Conservation (phyloP, 2,797 vertebrate species). For the Gymnocypris eckloni region DNA sequence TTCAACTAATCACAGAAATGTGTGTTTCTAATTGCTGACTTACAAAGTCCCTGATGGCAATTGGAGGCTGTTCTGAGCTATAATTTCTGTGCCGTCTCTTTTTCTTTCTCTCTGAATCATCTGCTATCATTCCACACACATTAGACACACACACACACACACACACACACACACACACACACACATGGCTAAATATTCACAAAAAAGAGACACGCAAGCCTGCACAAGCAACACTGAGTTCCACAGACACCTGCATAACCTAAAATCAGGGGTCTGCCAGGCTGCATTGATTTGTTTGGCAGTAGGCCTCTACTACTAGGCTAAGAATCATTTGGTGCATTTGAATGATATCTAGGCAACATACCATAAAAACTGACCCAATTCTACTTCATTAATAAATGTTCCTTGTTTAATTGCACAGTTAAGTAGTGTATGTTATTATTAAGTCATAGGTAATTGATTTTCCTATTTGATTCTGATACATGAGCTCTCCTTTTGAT, state of each 20-base stretch:
- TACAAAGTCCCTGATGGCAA: constrained; percentile 60
- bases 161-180: too few species aligned
- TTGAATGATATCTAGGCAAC: neutral
- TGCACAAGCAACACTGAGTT: neutral
- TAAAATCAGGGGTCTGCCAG: neutral
- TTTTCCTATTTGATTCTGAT: neutral
- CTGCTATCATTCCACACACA: constrained; percentile 26
- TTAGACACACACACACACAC: neutral
- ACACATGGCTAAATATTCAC: neutral
- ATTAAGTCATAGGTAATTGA: neutral
- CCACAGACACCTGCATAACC: constrained; percentile 22
- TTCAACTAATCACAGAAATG: constrained; percentile 56
- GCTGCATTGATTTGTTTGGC: constrained; percentile 16
- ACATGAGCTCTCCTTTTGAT: neutral
- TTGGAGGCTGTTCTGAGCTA: constrained; percentile 47
- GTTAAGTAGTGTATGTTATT: neutral
- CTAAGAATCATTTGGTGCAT: neutral
- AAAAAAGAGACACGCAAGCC: neutral
- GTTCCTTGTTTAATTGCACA: neutral
- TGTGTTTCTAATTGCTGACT: constrained; percentile 62
- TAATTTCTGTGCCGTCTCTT: constrained; percentile 45
- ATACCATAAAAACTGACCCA: neutral
- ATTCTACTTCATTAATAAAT: neutral
- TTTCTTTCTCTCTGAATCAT: constrained; percentile 24
- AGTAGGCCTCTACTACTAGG: neutral